Conservation (phyloP, 35 echinoderm and acorn worm genomes). For the Lytechinus pictus region DNA sequence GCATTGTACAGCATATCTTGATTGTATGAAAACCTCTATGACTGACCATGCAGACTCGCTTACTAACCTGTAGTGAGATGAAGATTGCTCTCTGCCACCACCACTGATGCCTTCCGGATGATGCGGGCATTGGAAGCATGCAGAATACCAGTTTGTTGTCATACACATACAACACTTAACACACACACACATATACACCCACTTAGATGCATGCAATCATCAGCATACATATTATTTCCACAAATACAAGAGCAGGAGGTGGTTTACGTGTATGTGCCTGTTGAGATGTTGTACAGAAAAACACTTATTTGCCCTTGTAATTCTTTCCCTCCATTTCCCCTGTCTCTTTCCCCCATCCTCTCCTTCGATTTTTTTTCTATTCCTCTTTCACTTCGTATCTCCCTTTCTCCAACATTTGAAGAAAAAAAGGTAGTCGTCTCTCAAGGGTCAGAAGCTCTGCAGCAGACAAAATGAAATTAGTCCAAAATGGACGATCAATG, state of each 20-base stretch:
- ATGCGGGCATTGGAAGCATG: neutral
- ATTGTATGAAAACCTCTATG: neutral
- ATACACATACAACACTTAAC: constrained; percentile 3
- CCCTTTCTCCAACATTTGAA: neutral
- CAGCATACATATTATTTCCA: too few relatives aligned
- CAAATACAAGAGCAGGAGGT: neutral
- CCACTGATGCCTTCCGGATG: neutral
- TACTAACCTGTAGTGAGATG: neutral
- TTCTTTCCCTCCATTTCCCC: neutral
- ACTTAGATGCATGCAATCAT: neutral
- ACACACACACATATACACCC: neutral
- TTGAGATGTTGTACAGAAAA: neutral
- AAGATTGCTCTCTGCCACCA: neutral
- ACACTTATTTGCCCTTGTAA: neutral
- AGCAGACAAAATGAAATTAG: constrained; percentile 43
- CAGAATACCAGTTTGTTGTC: neutral
- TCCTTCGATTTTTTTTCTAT: neutral
- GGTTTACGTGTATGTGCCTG: neutral
- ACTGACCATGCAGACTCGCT: neutral
- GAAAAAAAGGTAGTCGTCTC: neutral
- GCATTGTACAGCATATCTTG: neutral
- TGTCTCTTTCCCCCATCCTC: neutral
- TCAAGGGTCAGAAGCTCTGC: neutral
- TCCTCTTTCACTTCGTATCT: neutral
- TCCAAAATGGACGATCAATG: constrained; percentile 51